These are phyloP conservation scores for Macquaria ambigua DNA, from an alignment of 2,113 vertebrate species.

Conservation along the genomic window DNA sequence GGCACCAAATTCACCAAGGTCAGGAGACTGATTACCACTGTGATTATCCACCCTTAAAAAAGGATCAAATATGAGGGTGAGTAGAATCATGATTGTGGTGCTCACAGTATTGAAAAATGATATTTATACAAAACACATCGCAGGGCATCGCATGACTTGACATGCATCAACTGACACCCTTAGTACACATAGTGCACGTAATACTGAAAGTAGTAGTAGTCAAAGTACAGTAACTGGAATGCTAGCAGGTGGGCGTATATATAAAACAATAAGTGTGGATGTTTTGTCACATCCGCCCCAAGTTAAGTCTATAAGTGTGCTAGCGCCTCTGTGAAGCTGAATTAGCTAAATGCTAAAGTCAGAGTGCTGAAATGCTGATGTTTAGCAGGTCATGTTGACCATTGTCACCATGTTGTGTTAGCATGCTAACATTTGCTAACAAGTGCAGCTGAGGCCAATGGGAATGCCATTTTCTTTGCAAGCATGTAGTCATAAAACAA, in stretches of 20 bases:
- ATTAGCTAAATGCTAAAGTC: not conserved
- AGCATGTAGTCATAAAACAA: too few species aligned
- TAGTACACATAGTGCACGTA: not conserved
- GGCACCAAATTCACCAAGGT: constrained; percentile 1
- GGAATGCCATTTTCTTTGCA: too few species aligned
- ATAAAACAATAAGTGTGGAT: not conserved
- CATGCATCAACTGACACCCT: not conserved
- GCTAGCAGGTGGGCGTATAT: not conserved
- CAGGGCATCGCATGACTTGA: not conserved
- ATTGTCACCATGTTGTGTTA: too few species aligned
- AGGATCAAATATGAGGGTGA: not conserved
- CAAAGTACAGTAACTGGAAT: not conserved
- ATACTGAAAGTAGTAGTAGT: not conserved
- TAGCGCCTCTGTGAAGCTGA: not conserved
- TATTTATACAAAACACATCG: not conserved
- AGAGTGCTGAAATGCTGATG: not conserved
- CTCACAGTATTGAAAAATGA: not conserved
- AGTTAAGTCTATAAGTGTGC: not conserved
- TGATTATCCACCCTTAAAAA: not conserved
- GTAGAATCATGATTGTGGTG: not conserved
- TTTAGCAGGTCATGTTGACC: not conserved
- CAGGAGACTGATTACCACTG: constrained; percentile 5
- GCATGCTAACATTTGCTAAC: too few species aligned
- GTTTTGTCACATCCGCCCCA: not conserved
- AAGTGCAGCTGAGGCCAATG: too few species aligned